Base-by-base conservation (phyloP, 1,140 invertebrate genomes). In the Penaeus indicus region DNA sequence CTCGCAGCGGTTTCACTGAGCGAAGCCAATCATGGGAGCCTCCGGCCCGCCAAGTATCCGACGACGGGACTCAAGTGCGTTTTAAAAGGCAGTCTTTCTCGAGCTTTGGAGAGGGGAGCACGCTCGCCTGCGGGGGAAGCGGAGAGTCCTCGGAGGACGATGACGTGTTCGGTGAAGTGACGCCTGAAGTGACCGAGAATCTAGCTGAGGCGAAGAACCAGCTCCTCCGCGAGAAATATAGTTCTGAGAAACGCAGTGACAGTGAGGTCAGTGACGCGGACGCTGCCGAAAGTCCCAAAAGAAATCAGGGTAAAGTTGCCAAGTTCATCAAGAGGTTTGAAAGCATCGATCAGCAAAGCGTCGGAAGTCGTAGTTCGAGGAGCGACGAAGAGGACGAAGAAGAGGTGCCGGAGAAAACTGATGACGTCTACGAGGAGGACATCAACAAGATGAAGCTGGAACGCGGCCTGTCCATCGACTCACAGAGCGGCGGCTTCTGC, bases 381-480 rank as follows among this genome's bases (percentile, higher is more conserved):
- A 79, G 77, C 22, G 60, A 64, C 13, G n/a, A 64, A 83, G 61
- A 38, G 27, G 62, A 83, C 2, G 38, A 38, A 1, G 27, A 82
- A 63, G 47, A 19, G 27, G 63, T 60, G 78, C 5, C 25, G 18
- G 22, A 79, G 21, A n/a, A 79, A 81, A 42, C 25, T 1, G n/a
- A 42, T 10, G 42, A 82, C 25, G 25, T 5, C 13, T 84, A 84
- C 83, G 72, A 18, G 21, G 83, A 84, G 19, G 32, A 69, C 42
- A n/a, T 84, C 32, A 84, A n/a, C 83, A 84, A 67, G 67, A 84
- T 84, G 83, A 69, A 54, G 64, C 64, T 84, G 21, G 83, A 84
- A 47, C 25, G 83, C 5, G 63, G 83, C 32, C 72, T 84, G 11
- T 72, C 63, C 83, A 27, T 84, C 7, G 83, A 84, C 64, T 47